A percentile compares a stretch with the other conserved stretches of the same genome.
These are phyloP conservation scores for Microtus montanus DNA, from an alignment of 2,113 vertebrate species.

Conservation along the genomic window DNA sequence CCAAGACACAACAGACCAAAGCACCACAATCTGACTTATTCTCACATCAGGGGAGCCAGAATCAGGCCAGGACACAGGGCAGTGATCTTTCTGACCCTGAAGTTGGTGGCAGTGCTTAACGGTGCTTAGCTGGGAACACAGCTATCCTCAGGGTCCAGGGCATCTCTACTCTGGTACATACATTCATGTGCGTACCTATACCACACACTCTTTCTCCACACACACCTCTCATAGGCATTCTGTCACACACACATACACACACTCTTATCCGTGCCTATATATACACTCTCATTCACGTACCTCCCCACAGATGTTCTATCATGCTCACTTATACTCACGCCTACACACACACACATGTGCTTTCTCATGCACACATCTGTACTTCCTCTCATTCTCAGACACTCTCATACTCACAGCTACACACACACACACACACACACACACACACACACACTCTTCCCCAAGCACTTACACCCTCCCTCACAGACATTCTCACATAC, in stretches of 20 bases:
- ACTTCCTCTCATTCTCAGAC: not conserved
- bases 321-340: not conserved
- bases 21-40: not conserved
- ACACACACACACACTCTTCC: not conserved
- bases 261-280: not conserved
- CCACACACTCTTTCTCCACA: not conserved
- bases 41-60: not conserved
- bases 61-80: too few relatives aligned
- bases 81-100: not conserved
- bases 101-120: rapidly evolving
- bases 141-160: not conserved
- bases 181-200: rapidly evolving
- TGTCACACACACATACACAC: not conserved
- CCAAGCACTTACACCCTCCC: not conserved
- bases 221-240: not conserved
- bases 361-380: too few relatives aligned
- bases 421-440: not conserved
- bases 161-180: not conserved
- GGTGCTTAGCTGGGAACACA: too few relatives aligned
- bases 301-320: not conserved
- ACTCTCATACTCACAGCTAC: not conserved
- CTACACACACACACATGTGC: not conserved
- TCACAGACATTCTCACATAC: not conserved
- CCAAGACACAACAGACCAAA: not conserved
- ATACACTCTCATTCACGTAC: not conserved